Percentiles rank a stretch among this genome's conserved stretches.
Evolutionary conservation across 53 echinoderm and acorn worm species (phyloP).

Genomic region (Apostichopus leukothele): DNA sequence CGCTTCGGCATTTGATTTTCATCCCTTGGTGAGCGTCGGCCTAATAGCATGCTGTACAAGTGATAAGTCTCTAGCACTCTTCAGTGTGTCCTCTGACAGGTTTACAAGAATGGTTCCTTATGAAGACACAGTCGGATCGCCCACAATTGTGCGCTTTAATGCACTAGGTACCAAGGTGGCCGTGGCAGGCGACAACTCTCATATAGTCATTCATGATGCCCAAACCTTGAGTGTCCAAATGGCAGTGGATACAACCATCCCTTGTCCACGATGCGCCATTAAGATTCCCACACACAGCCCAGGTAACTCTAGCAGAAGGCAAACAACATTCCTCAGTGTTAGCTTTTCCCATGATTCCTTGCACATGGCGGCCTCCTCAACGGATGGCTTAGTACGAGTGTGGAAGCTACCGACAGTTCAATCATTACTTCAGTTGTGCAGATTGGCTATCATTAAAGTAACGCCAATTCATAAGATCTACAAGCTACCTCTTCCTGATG

Average conservation of each 20-base stretch:
- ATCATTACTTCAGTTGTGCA: conserved; percentile 70
- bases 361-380: conserved; percentile 83
- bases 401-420: conserved; percentile 78
- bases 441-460: conserved; percentile 77
- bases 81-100: conserved; percentile 61
- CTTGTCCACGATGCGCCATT: conserved; percentile 80
- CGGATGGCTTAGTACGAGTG: conserved; percentile 82
- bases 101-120: conserved; percentile 47
- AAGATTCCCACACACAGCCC: conserved; percentile 64
- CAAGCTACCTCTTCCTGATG: conserved; percentile 78
- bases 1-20: conserved; percentile 82
- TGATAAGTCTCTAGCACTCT: conserved; percentile 61
- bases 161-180: conserved; percentile 74
- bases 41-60: conserved; percentile 75
- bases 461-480: conserved; percentile 74
- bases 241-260: conserved; percentile 73
- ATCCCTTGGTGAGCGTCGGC: conserved; percentile 78
- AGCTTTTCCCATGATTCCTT: conserved; percentile 86
- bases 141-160: conserved; percentile 79
- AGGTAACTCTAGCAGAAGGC: conserved; percentile 49
- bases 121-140: conserved; percentile 62
- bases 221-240: conserved; percentile 59
- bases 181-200: conserved; percentile 71
- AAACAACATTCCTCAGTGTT: conserved; percentile 64
- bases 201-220: conserved; percentile 69